Evolutionary conservation across 2,113 vertebrate genomes (phyloP).

Genomic region (Epinephelus cyanopodus): DNA sequence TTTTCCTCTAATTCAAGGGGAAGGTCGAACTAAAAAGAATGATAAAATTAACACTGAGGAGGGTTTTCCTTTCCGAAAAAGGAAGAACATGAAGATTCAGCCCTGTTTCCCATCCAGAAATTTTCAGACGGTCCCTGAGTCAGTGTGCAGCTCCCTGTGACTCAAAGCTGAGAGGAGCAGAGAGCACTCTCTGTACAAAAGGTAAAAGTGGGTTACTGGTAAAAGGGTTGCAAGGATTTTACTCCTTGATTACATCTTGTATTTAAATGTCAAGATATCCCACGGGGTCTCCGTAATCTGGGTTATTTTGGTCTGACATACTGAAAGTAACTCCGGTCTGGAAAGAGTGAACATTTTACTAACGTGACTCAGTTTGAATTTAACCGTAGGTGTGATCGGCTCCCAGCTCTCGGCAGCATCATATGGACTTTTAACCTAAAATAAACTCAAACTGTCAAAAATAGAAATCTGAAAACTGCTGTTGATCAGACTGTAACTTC

Average conservation of each 20-base stretch:
- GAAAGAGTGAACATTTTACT: neutral
- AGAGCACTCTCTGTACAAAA: constrained; percentile 17
- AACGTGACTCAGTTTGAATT: neutral
- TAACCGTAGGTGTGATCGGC: neutral
- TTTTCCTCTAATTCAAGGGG: no score
- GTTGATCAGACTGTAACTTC: constrained; percentile 22
- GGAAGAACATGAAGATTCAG: neutral
- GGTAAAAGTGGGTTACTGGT: constrained; percentile 42
- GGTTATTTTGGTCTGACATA: constrained; percentile 33
- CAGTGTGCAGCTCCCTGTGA: constrained; percentile 31
- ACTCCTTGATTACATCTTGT: constrained; percentile 43
- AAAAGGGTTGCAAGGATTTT: constrained; percentile 19
- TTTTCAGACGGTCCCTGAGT: neutral
- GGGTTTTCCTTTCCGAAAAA: no score
- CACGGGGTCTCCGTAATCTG: constrained; percentile 33
- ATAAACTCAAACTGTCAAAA: constrained; percentile 30
- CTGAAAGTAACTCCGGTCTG: neutral
- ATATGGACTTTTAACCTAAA: neutral
- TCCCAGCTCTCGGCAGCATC: neutral
- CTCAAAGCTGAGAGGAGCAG: neutral
- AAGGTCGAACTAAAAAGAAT: neutral
- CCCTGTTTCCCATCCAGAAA: neutral
- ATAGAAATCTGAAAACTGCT: neutral
- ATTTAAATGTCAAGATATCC: constrained; percentile 64
- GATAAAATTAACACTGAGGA: no score